A percentile compares a stretch with the other conserved stretches of the same genome.
Evolutionary conservation across 2,113 vertebrate species (phyloP).

Genomic region (Elephas maximus): DNA sequence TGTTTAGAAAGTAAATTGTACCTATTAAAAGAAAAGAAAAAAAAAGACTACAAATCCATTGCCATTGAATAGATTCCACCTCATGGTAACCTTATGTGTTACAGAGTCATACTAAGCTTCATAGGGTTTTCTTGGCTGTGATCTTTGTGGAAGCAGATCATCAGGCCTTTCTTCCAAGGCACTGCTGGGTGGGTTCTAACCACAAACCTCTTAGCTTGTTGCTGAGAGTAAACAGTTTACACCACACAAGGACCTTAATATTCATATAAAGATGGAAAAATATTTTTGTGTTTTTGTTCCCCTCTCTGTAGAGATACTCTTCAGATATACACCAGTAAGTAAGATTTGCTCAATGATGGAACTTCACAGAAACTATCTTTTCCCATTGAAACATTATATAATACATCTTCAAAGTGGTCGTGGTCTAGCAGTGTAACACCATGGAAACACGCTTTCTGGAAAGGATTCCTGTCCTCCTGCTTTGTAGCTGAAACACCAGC

Average conservation of each 20-base stretch:
- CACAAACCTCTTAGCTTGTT: too few relatives aligned
- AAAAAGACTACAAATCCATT: too few relatives aligned
- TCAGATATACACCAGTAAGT: slow-evolving; percentile 20
- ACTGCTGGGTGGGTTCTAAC: too few relatives aligned
- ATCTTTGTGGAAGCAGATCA: too few relatives aligned
- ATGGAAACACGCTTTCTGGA: not conserved
- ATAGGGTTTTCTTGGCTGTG: too few relatives aligned
- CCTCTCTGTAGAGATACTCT: not conserved
- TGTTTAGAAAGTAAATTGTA: not conserved
- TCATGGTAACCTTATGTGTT: too few relatives aligned
- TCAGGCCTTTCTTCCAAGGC: too few relatives aligned
- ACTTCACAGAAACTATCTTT: not conserved
- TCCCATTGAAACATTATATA: not conserved
- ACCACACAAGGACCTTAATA: not conserved
- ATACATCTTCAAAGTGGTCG: not conserved
- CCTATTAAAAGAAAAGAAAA: too few relatives aligned
- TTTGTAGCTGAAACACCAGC: not conserved
- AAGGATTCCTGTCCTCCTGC: not conserved
- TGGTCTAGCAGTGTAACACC: not conserved
- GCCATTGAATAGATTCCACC: too few relatives aligned
- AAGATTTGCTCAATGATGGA: not conserved
- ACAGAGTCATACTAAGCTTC: too few relatives aligned
- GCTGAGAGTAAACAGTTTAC: too few relatives aligned
- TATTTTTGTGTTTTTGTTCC: not conserved
- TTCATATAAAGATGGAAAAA: not conserved